phyloP scores from a whole-genome alignment of 2,888 invertebrate species.

The Amiota mariae region DNA sequence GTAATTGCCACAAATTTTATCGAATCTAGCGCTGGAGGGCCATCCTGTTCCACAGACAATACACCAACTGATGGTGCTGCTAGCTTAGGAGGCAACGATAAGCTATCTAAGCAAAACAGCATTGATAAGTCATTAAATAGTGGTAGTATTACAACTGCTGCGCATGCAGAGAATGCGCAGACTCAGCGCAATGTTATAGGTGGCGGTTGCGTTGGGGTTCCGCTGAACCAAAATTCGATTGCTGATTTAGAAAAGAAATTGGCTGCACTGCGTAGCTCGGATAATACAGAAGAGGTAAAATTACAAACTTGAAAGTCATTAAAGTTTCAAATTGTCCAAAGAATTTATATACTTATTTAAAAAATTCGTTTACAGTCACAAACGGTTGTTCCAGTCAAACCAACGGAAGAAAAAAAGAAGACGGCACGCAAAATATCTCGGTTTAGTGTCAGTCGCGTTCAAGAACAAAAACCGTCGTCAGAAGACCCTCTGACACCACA shows the following conservation, averaged over 20 bases:
- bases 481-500: conserved; percentile 49
- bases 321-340: not conserved
- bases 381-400: conserved; percentile 37
- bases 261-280: conserved; percentile 74
- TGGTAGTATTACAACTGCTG: not conserved
- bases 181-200: conserved; percentile 50
- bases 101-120: conserved; percentile 67
- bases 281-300: conserved; percentile 62
- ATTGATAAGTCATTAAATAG: conserved; percentile 59
- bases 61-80: conserved; percentile 42
- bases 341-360: not conserved
- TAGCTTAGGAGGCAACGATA: conserved; percentile 50
- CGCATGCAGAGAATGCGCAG: conserved; percentile 17
- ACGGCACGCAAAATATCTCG: conserved; percentile 64
- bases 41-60: conserved; percentile 38
- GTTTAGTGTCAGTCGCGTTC: conserved; percentile 67
- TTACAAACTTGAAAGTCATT: not conserved
- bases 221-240: conserved; percentile 64
- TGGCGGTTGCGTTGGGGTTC: conserved; percentile 39
- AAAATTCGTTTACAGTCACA: not conserved
- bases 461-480: conserved; percentile 56
- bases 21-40: conserved; percentile 50
- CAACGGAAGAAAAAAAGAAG: conserved; percentile 48
- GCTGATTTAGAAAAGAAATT: conserved; percentile 78
- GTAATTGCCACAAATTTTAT: conserved; percentile 61